Base-by-base conservation (phyloP, 1,140 invertebrate species). In the Epicauta chinensis region DNA sequence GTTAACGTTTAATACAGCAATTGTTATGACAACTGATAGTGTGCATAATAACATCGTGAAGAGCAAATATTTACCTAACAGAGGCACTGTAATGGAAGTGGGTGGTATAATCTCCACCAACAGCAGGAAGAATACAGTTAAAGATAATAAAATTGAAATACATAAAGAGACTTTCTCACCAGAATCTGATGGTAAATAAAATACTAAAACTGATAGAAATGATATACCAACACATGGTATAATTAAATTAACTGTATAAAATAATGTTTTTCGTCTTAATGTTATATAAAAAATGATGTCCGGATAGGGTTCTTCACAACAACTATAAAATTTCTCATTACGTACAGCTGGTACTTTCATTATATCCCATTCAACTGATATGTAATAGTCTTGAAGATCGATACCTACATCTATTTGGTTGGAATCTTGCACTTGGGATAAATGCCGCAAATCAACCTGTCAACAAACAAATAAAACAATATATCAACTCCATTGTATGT, bases 21-120 rank as follows among this genome's bases (percentile, higher is more conserved):
- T 98, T 59, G 97, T 98, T 51, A 97, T 91, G 52, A 99, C 87
- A 62, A 99, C 96, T 41, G 95, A 98, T 39, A 97, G 77, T 30
- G 96, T 98, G 57, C 99, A 96, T 62, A 99, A 81, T 67, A 98
- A 93, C 94, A 99, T 98, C 35, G 97, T 99, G 75, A 99, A 99
- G 15, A 99, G 81, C 31, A 99, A 81, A 78, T 99, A 99, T 79
- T 97, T 97, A 57, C 96, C 96, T 55, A 99, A 80, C 41, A 99
- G 77, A 32, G 97, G 96, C 48, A 99, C 93, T 37, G 96, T 96
- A 38, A 98, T 76, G 44, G 94, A 98, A 44, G 97, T 99, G n/a
- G 97, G 95, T 49, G 97, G 97, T 71, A 99, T 98, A 68, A 99
- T 97, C 76, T 98, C 94, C 60, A 91, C 93, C 60, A 99, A 78